A percentile compares a stretch with the other conserved stretches of the same genome.
phyloP scores from a whole-genome alignment of 1,140 invertebrate genomes.

The Contarinia nasturtii region DNA sequence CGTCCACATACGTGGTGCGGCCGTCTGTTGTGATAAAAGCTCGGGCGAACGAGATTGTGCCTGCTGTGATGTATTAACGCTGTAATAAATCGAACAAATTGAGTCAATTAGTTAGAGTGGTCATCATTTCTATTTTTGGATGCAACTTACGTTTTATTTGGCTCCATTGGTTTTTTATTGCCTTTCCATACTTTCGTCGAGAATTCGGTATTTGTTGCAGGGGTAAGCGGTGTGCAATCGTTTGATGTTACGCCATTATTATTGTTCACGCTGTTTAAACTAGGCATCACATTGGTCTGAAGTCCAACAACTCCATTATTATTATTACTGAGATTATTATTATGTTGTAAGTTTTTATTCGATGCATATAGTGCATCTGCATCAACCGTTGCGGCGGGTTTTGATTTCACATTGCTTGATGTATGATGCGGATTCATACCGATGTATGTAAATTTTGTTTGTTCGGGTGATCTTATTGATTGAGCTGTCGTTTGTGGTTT shows the following conservation, averaged over 20 bases:
- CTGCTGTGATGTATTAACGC: background rate
- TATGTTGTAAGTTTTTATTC: background rate
- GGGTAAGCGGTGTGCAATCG: background rate
- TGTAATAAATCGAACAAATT: background rate
- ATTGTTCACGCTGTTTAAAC: constrained; percentile 2
- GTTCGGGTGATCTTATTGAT: background rate
- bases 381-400: background rate
- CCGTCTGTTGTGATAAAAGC: background rate
- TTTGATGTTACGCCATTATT: constrained; percentile 3
- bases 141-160: constrained; percentile 18
- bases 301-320: constrained; percentile 3
- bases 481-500: background rate
- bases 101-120: background rate
- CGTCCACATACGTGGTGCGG: constrained; percentile 53
- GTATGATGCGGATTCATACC: constrained; percentile 6
- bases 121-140: background rate
- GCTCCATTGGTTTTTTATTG: constrained; percentile 22
- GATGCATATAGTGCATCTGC: constrained; percentile 3
- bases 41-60: background rate
- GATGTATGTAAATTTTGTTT: constrained; percentile 2
- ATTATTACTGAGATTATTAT: constrained; percentile 1
- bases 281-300: constrained; percentile 1
- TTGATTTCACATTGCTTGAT: background rate
- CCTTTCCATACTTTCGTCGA: constrained; percentile 25
- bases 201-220: constrained; percentile 12